These are phyloP conservation scores for Hesperia comma DNA, from an alignment of 2,888 invertebrate genomes.

Conservation along the genomic window DNA sequence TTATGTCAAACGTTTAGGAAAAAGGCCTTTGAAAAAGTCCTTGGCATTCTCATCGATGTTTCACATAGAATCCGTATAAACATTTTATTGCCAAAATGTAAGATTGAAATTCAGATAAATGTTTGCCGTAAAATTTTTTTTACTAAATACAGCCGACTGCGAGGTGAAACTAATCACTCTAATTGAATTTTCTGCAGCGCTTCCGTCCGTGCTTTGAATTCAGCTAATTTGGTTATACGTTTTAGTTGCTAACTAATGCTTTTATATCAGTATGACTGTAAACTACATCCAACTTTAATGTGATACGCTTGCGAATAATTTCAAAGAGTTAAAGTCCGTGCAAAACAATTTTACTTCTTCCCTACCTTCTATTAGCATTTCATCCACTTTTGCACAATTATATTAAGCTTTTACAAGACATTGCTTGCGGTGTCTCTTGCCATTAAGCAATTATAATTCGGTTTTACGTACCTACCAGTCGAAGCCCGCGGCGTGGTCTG, in stretches of 20 bases:
- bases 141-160: slow-evolving; percentile 60
- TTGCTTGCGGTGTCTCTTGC: too few species aligned
- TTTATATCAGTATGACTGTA: slow-evolving; percentile 25
- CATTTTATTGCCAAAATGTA: slow-evolving; percentile 37
- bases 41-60: background rate
- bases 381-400: background rate
- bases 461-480: too few species aligned
- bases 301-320: slow-evolving; percentile 26
- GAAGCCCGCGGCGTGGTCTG: too few species aligned
- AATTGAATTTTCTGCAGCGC: slow-evolving; percentile 75
- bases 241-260: slow-evolving; percentile 64
- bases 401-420: background rate
- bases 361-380: background rate
- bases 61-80: background rate
- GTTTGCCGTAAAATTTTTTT: slow-evolving; percentile 55
- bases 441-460: too few species aligned
- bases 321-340: slow-evolving; percentile 17
- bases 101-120: slow-evolving; percentile 47
- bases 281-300: slow-evolving; percentile 23
- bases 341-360: slow-evolving; percentile 2
- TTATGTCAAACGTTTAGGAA: slow-evolving; percentile 48
- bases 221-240: slow-evolving; percentile 67
- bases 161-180: slow-evolving; percentile 74
- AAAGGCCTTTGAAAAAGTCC: background rate
- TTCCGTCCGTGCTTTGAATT: slow-evolving; percentile 70